Evolutionary conservation across 2,888 invertebrate species (phyloP), one percentile per base, ranked within the genome.

Genomic region (Troides helena): DNA sequence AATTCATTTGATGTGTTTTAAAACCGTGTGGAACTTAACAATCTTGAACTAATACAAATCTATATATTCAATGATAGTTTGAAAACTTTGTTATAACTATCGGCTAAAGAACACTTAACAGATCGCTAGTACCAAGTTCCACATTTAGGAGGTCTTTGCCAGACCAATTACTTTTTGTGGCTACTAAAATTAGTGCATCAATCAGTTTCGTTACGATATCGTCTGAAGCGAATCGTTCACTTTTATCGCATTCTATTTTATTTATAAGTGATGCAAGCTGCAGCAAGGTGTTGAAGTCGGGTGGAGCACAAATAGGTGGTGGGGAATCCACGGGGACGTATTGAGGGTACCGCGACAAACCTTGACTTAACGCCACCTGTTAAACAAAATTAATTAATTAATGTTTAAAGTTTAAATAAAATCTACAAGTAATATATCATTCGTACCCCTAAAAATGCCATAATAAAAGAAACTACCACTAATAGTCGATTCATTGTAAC

Each of bases 181-280:
- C 68, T 6, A 68, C 67, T 25, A 68, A 66, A 65, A 72, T 70
- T 7, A 72, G 68, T 1, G 72, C 68, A 21, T 72, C 70, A 21
- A 72, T 72, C 21, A 72, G 62, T 58, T 70, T 72, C 10, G 62
- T 66, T 7, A 72, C 70, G 4, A 72, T 70, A 58, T 68, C 65
- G 1, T 72, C 70, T 18, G 70, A 36, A 46, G 57, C 65, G 30
- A 71, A 57, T 50, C 67, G 57, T 12, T 71, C 70, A n/a, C 17
- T 58, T 25, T 62, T 71, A 3, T 68, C 68, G n/a, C 62, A 65
- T 46, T 72, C 69, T 23, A 72, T 69, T 66, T 70, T 72, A 46
- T 69, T 70, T 23, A 72, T 63, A 2, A 72, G n/a, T 56, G 62
- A 65, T 18, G 65, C 72, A 8, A 72, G 57, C 56, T 72, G 68